Evolutionary conservation across 2,888 invertebrate species (phyloP), one percentile per base, ranked within the genome.

Genomic region (Ochropleura leucogaster): DNA sequence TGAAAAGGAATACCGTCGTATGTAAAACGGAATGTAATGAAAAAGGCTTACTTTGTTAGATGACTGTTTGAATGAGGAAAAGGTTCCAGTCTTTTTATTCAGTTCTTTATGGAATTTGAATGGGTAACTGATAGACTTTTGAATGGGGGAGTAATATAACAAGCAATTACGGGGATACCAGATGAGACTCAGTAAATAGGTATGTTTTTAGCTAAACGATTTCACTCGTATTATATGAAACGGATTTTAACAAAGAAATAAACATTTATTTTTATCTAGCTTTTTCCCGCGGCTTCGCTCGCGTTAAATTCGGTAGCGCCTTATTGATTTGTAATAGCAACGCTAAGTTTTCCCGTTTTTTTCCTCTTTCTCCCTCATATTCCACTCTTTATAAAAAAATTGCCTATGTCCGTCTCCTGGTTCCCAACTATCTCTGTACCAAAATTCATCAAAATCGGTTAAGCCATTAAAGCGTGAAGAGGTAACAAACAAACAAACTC

Each of bases 21-120:
- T 88, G 83, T 81, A 81, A 86, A 87, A 76, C 75, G 81, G 77
- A 53, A 79, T 77, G 75, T 84, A 86, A 86, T 87, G 83, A 82
- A 87, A 87, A 85, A 86, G 79, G 79, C 76, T 79, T 77, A 72
- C 74, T 77, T 80, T 75, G 80, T 87, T 75, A 77, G 73, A 70
- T 74, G 69, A 74, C 57, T 84, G 71, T 77, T 70, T 86, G 81
- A 80, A 80, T 84, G 72, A 74, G 70, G 63, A 66, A 80, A 83
- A 86, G 72, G 86, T 81, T 71, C 86, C 67, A 71, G 51, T 62
- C 57, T 65, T 60, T 79, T 74, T 74, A 79, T 72, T 68, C 75
- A 60, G 62, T 67, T 75, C 79, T 83, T 68, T 68, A 80, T 72
- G 69, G 47, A 86, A 84, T 70, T 71, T 79, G 40, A 83, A 83